Evolutionary conservation across 2,113 vertebrate genomes (phyloP).

Genomic region (Hoplias malabaricus): DNA sequence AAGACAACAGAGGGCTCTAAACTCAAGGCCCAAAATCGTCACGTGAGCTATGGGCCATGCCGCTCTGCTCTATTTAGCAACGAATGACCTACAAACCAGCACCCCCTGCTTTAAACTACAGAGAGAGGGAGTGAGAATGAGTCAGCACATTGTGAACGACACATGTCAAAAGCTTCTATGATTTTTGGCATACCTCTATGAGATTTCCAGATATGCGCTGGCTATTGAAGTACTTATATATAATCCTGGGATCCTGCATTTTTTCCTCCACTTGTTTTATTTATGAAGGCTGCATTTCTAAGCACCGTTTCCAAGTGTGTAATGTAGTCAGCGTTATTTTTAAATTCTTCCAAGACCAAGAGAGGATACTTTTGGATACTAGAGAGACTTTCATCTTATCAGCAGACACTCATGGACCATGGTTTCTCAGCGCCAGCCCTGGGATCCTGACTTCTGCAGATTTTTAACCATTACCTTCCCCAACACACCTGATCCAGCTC

Average conservation of each 20-base stretch:
- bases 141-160: neutral
- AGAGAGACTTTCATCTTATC: too few relatives aligned
- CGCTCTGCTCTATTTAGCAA: neutral
- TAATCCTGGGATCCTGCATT: neutral
- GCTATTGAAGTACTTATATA: neutral
- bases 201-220: neutral
- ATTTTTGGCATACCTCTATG: neutral
- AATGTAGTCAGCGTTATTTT: too few relatives aligned
- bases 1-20: neutral
- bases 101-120: neutral
- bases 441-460: too few relatives aligned
- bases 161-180: neutral
- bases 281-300: neutral
- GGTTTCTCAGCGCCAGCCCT: too few relatives aligned
- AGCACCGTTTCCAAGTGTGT: neutral
- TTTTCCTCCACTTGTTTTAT: neutral
- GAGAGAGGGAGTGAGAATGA: neutral
- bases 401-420: too few relatives aligned
- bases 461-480: too few relatives aligned
- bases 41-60: too few relatives aligned
- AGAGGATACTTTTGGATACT: too few relatives aligned
- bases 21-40: neutral
- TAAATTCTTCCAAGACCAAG: too few relatives aligned
- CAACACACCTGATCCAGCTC: too few relatives aligned
- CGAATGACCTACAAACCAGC: slow-evolving; percentile 2